These are phyloP conservation scores for Monopterus albus DNA, from an alignment of 2,113 vertebrate species.

Conservation along the genomic window DNA sequence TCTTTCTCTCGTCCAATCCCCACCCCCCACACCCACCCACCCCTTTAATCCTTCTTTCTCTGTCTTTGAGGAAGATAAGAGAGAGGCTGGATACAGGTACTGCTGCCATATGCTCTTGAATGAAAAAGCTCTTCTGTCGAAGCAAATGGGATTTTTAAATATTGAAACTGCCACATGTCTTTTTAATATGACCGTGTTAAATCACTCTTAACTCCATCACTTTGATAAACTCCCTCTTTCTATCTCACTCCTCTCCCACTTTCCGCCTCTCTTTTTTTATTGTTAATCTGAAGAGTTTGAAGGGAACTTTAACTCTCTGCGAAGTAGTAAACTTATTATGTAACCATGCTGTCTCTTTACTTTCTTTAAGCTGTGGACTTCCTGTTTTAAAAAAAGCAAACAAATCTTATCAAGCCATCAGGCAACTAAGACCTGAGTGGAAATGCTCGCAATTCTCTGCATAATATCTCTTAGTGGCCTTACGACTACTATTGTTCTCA, in stretches of 20 bases:
- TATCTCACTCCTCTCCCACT: conserved; percentile 31
- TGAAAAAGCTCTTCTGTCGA: conserved; percentile 80
- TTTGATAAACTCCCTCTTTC: conserved; percentile 77
- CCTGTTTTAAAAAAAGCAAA: conserved; percentile 84
- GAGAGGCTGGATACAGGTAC: conserved; percentile 77
- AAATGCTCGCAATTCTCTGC: conserved; percentile 76
- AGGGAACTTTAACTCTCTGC: conserved; percentile 60
- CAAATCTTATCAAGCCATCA: conserved; percentile 85
- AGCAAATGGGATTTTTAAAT: conserved; percentile 84
- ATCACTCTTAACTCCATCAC: conserved; percentile 80
- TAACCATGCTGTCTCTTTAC: conserved; percentile 60
- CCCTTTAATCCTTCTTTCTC: conserved; percentile 22
- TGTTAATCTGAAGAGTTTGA: conserved; percentile 60
- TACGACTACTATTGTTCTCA: conserved; percentile 72
- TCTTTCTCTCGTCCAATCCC: conserved; percentile 39
- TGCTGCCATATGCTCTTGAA: conserved; percentile 81
- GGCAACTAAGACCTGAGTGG: conserved; percentile 78
- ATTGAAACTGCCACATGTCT: conserved; percentile 80
- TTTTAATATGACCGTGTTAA: conserved; percentile 81
- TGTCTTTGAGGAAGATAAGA: conserved; percentile 74
- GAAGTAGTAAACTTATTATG: conserved; percentile 70
- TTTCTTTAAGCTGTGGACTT: conserved; percentile 75
- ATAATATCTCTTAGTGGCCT: conserved; percentile 61
- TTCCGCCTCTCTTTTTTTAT: conserved; percentile 14
- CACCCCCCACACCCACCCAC: neutral